Percentiles rank a stretch among this genome's conserved stretches.
These are phyloP conservation scores for Scaptomyza reducta DNA, from an alignment of 2,888 invertebrate genomes.

Conservation along the genomic window DNA sequence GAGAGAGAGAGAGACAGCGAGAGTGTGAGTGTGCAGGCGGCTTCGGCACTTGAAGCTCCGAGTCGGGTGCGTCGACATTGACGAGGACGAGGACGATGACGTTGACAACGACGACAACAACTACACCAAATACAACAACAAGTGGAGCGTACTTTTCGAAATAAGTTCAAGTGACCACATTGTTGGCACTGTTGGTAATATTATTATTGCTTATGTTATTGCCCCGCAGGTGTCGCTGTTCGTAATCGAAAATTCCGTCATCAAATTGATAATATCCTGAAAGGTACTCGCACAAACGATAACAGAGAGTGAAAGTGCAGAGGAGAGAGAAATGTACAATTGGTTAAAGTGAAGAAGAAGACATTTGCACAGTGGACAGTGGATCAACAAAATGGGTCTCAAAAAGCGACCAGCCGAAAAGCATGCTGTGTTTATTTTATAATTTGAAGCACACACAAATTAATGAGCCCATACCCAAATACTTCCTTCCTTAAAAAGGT, in stretches of 20 bases:
- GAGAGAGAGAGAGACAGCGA: constrained; percentile 11
- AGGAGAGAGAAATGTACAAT: not conserved
- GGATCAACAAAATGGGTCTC: not conserved
- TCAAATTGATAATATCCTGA: constrained; percentile 52
- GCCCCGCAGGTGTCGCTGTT: constrained; percentile 49
- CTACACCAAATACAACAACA: constrained; percentile 33
- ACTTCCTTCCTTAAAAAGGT: not conserved
- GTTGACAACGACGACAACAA: constrained; percentile 44
- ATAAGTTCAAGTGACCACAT: constrained; percentile 39
- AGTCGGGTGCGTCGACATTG: constrained; percentile 60
- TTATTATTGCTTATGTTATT: constrained; percentile 19
- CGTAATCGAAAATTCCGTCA: constrained; percentile 43
- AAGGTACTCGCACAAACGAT: constrained; percentile 21
- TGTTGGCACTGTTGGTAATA: constrained; percentile 8
- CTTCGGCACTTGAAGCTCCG: constrained; percentile 47
- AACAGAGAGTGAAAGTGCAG: constrained; percentile 2
- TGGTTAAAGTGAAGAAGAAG: not conserved
- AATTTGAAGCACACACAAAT: not conserved
- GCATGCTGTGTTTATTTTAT: not conserved
- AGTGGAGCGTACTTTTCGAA: constrained; percentile 36
- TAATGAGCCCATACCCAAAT: not conserved
- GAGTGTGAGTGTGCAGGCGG: constrained; percentile 21
- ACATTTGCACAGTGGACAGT: constrained; percentile 16
- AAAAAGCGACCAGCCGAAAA: not conserved
- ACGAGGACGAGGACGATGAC: constrained; percentile 49